Evolutionary conservation across 2,113 vertebrate species (phyloP).

Genomic region (Oryzias javanicus): DNA sequence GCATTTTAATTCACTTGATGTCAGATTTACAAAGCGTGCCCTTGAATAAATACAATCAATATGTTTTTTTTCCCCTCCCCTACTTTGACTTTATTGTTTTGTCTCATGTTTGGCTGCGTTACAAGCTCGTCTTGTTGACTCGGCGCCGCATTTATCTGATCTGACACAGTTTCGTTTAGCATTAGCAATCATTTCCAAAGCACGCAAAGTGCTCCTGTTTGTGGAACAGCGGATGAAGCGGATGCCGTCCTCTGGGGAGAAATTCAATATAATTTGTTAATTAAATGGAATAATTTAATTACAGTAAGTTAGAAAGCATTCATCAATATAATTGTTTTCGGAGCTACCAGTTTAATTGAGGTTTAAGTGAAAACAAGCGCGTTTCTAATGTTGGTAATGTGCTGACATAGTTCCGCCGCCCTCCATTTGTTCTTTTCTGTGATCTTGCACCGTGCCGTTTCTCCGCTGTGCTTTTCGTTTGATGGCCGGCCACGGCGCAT

Average conservation of each 20-base stretch:
- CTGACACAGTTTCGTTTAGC: constrained; percentile 73
- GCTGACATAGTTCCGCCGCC: constrained; percentile 69
- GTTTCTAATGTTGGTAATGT: constrained; percentile 78
- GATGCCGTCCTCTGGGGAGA: constrained; percentile 76
- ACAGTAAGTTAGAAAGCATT: constrained; percentile 80
- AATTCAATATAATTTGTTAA: constrained; percentile 82
- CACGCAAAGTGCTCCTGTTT: constrained; percentile 74
- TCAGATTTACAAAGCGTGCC: constrained; percentile 55
- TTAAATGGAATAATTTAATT: constrained; percentile 86
- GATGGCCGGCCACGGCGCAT: constrained; percentile 86
- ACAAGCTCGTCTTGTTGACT: constrained; percentile 56
- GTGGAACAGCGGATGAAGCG: constrained; percentile 79
- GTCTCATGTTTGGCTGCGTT: constrained; percentile 61
- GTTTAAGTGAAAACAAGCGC: constrained; percentile 80
- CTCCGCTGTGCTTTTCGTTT: constrained; percentile 75
- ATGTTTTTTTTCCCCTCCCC: constrained; percentile 35
- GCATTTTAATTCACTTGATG: constrained; percentile 58
- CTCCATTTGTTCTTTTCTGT: constrained; percentile 72
- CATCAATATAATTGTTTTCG: constrained; percentile 83
- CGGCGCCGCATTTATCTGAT: constrained; percentile 62
- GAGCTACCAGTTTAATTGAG: constrained; percentile 77
- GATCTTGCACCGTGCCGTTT: constrained; percentile 87
- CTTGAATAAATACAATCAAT: constrained; percentile 63
- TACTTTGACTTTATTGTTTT: constrained; percentile 62
- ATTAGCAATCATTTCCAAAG: constrained; percentile 74